These are phyloP conservation scores for Muscidifurax raptorellus DNA, from an alignment of 1,140 invertebrate genomes.

Conservation along the genomic window DNA sequence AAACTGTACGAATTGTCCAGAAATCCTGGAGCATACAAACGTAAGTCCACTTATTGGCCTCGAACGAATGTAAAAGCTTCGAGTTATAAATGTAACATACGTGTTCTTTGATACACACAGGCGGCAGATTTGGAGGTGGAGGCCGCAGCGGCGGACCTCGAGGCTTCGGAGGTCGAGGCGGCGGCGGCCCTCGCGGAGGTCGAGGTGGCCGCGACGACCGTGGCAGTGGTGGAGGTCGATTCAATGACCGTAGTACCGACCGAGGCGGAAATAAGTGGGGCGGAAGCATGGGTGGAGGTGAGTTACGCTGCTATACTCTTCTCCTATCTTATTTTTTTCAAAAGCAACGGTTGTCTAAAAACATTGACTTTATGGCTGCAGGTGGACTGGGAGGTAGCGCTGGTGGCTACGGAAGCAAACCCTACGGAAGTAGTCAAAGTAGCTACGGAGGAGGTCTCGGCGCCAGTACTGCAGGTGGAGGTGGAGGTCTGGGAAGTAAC, in stretches of 20 bases:
- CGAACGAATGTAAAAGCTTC: not conserved
- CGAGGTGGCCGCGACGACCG: constrained; percentile 63
- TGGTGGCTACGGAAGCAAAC: not conserved
- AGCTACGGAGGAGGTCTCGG: constrained; percentile 10
- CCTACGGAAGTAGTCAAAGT: not conserved
- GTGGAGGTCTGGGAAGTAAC: constrained; percentile 37
- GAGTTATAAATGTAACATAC: not conserved
- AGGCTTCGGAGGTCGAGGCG: constrained; percentile 58
- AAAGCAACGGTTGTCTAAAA: not conserved
- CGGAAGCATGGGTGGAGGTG: constrained; percentile 61
- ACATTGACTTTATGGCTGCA: not conserved
- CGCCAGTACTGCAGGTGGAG: not conserved
- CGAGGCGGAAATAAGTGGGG: constrained; percentile 69
- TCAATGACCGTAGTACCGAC: constrained; percentile 63
- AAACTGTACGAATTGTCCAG: constrained; percentile 74
- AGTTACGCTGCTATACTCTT: not conserved
- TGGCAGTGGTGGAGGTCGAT: constrained; percentile 64
- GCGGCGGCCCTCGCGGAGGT: constrained; percentile 60
- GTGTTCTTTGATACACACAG: not conserved
- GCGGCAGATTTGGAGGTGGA: constrained; percentile 32
- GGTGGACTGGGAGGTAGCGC: not conserved
- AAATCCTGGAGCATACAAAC: constrained; percentile 71
- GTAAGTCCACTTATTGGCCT: constrained; percentile 55
- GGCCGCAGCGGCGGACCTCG: constrained; percentile 58
- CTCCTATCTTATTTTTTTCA: not conserved